These are phyloP conservation scores for Fregata magnificens DNA, from an alignment of 2,113 vertebrate species.

Conservation along the genomic window DNA sequence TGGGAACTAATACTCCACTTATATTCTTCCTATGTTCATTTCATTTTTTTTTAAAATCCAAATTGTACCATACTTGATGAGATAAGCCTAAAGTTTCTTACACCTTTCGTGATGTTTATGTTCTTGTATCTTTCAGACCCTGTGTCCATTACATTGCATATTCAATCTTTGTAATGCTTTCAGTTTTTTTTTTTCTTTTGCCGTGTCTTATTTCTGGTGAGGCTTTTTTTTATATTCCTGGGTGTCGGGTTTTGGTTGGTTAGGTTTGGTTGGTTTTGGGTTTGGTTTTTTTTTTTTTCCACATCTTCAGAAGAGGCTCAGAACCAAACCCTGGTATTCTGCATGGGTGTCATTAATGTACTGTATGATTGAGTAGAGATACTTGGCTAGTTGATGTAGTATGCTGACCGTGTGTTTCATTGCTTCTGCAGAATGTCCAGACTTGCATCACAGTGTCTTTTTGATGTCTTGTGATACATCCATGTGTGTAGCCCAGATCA, in stretches of 20 bases:
- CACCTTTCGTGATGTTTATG: neutral
- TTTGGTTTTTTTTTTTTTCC: neutral
- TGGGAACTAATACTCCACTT: neutral
- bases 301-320: neutral
- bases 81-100: neutral
- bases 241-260: neutral
- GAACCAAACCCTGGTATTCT: neutral
- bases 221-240: neutral
- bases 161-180: neutral
- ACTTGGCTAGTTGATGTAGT: neutral
- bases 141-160: neutral
- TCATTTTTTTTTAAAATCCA: neutral
- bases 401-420: neutral
- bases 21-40: neutral
- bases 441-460: neutral
- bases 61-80: neutral
- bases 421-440: neutral
- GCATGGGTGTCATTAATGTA: neutral
- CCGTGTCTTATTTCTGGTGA: neutral
- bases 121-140: neutral
- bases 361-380: neutral
- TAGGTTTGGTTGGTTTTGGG: neutral
- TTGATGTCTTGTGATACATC: neutral
- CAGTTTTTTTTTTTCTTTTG: neutral
- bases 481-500: neutral